Base-by-base conservation (phyloP, 1,140 invertebrate species). In the Ceratina calcarata region DNA sequence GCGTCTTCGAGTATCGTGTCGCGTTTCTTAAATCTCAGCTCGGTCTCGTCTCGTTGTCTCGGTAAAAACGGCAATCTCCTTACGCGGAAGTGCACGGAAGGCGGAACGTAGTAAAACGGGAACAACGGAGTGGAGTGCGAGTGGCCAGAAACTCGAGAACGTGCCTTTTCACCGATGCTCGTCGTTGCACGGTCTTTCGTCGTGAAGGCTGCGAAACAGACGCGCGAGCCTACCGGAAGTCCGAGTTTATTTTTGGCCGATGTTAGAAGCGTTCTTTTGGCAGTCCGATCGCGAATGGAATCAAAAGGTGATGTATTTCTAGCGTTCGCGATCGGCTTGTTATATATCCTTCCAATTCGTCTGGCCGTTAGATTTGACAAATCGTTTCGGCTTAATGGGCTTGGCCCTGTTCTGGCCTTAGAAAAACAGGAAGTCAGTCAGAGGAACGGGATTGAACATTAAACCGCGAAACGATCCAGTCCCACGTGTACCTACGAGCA, bases 231-330 rank as follows among this genome's bases (percentile, higher is more conserved):
- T 85, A 84, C 83, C 83, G 80, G 83, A 85, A 85, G 71, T 69
- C 66, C 61, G 71, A 78, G 84, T 86, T 86, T 86, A 86, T 86
- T 86, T 86, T 69, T 64, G 80, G 84, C n/a, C 16, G 77, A 61
- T 58, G 84, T 86, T 82, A 74, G 82, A 79, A 82, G 71, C 84
- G 84, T 79, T 86, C 80, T 78, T 86, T 85, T 86, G 84, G 79
- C 80, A 85, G 80, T 85, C 71, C 57, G 69, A 78, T 71, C 61
- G 67, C 70, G 69, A 60, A 77, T 53, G 64, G 68, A 76, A 82
- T 85, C 58, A 37, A 82, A 81, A 68, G n/a, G 22, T 24, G 65
- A 32, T 69, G 66, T 64, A 81, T 68, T 77, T 74, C 73, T 67
- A 58, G 49, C 76, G 68, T 22, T 77, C 24, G 66, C 45, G 55